A percentile compares a stretch with the other conserved stretches of the same genome.
Conservation (phyloP, 2,113 vertebrate genomes). For the Podocnemis expansa region DNA sequence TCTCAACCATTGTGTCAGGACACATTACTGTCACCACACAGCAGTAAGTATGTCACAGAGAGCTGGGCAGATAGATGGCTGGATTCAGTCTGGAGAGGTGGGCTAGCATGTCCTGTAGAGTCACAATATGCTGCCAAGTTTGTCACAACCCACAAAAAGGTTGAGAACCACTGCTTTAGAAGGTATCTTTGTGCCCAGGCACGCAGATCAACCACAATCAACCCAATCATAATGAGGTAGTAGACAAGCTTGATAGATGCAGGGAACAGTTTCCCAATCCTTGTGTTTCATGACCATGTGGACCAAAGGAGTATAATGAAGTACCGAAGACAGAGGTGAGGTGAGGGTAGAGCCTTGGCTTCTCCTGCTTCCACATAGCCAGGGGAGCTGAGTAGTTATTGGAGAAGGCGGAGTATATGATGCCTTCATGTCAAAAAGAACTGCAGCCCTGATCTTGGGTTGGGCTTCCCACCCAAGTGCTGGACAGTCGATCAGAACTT, state of each 20-base stretch:
- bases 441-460: background rate
- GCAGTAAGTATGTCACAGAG: too few species aligned
- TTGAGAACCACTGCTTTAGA: too few species aligned
- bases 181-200: accelerated
- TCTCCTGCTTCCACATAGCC: background rate
- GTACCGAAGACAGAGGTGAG: background rate
- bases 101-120: too few species aligned
- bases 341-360: accelerated
- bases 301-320: accelerated
- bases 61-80: too few species aligned
- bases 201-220: background rate
- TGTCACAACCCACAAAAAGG: too few species aligned
- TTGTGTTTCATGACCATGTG: background rate
- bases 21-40: too few species aligned
- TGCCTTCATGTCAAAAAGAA: background rate
- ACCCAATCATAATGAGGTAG: background rate
- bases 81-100: too few species aligned
- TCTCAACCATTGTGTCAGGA: too few species aligned
- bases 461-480: background rate
- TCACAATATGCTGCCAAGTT: too few species aligned
- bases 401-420: background rate
- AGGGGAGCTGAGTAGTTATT: background rate
- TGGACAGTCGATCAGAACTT: background rate
- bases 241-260: background rate
- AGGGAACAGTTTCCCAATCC: background rate